phyloP scores from a whole-genome alignment of 2,888 invertebrate genomes.

The Chloroclysta siterata region DNA sequence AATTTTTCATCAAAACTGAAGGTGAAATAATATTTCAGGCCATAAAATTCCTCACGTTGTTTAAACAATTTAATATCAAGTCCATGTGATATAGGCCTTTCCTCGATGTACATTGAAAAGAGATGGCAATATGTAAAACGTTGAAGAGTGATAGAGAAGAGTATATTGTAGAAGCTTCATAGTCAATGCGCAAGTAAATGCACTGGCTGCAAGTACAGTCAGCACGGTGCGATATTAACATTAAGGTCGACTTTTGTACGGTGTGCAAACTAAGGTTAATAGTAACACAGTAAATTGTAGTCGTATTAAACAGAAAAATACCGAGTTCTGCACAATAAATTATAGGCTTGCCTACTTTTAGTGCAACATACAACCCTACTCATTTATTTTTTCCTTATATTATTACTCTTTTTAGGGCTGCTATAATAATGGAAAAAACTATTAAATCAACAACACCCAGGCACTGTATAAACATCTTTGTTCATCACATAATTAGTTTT shows the following conservation, averaged over 20 bases:
- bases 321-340: no score
- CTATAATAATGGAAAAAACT: no score
- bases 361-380: no score
- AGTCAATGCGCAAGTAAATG: conserved; percentile 72
- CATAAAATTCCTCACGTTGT: conserved; percentile 28
- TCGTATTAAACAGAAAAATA: no score
- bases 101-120: conserved; percentile 41
- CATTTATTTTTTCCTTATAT: no score
- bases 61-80: conserved; percentile 40
- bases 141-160: conserved; percentile 52
- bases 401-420: no score
- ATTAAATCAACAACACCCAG: no score
- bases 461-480: no score
- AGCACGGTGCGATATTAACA: conserved; percentile 47
- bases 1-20: conserved; percentile 10
- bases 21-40: conserved; percentile 11
- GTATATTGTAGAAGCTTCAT: conserved; percentile 52
- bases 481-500: no score
- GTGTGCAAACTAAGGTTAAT: conserved; percentile 37
- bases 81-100: conserved; percentile 44
- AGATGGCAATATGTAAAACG: conserved; percentile 45
- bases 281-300: background rate
- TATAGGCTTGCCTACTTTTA: no score
- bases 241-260: conserved; percentile 42
- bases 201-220: conserved; percentile 62